Evolutionary conservation across 2,888 invertebrate genomes (phyloP), one percentile per base, ranked within the genome.

Genomic region (Cryptophagus acutangulus): DNA sequence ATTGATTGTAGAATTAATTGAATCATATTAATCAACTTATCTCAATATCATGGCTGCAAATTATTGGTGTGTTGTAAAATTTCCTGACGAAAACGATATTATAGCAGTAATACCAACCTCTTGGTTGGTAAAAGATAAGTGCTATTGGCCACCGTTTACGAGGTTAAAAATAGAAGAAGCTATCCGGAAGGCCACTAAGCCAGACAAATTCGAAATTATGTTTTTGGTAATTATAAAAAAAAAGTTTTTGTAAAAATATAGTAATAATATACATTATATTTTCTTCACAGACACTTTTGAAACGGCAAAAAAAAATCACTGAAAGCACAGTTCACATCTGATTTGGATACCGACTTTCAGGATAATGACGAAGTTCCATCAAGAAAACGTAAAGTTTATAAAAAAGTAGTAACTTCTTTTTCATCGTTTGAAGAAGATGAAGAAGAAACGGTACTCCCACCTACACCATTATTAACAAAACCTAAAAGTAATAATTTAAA

Each of bases 281-380:
- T 20, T 20, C 6, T 20, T 20, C 24, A 20, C n/a, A 20, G 24
- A 20, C n/a, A 6, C 24, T n/a, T 20, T 20, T 20, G 24, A 20
- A 20, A n/a, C n/a, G n/a, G 24, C 24, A 20, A 20, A 20, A n/a
- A 20, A 20, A 6, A 20, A 20, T 20, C 24, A n/a, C 6, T 8
- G n/a, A 20, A 20, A 20, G n/a, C n/a, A 20, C 24, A 20, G n/a
- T 20, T 20, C n/a, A 20, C 24, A 20, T 20, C 24, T 20, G 24
- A 20, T 20, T 8, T 20, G 24, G 24, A 20, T 20, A 20, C 24
- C n/a, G 24, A 20, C 24, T 20, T n/a, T 20, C 24, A 20, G 24
- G 24, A n/a, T 6, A 20, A 20, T 20, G n/a, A 6, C n/a, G n/a
- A 8, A 20, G 6, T 20, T 20, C n/a, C 24, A 20, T 6, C 24